These are phyloP conservation scores for Timema cristinae DNA, from an alignment of 2,888 invertebrate species.

Conservation along the genomic window DNA sequence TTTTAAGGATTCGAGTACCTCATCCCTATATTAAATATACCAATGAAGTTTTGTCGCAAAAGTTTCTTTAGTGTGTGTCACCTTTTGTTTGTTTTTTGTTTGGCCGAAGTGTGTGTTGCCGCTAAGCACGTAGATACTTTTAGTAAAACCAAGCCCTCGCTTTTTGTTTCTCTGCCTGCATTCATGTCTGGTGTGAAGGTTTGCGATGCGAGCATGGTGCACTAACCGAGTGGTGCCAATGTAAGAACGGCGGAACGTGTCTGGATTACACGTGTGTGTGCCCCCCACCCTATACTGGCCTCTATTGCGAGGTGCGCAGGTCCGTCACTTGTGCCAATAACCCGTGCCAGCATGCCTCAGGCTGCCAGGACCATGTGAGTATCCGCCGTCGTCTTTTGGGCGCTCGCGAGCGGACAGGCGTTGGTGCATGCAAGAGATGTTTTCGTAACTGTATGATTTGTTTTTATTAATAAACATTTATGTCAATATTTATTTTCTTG, in stretches of 20 bases:
- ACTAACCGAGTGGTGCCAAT: slow-evolving; percentile 45
- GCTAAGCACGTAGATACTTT: too few relatives aligned
- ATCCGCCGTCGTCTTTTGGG: not conserved
- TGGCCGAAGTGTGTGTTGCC: too few relatives aligned
- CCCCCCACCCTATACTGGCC: slow-evolving; percentile 47
- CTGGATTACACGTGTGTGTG: slow-evolving; percentile 45
- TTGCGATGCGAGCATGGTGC: slow-evolving; percentile 25
- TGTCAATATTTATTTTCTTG: too few relatives aligned
- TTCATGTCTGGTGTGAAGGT: slow-evolving; percentile 18
- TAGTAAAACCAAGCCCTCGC: not conserved
- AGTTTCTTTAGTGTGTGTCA: too few relatives aligned
- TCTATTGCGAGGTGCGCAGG: slow-evolving; percentile 39
- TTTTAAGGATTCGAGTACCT: too few relatives aligned
- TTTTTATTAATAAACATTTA: too few relatives aligned
- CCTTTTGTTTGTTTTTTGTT: too few relatives aligned
- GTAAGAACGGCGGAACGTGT: slow-evolving; percentile 74
- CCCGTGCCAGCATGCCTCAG: slow-evolving; percentile 58
- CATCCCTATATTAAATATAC: too few relatives aligned
- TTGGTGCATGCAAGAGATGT: too few relatives aligned
- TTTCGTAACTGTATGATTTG: too few relatives aligned
- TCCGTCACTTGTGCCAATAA: slow-evolving; percentile 44
- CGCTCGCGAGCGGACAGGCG: too few relatives aligned
- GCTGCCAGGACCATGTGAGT: slow-evolving; percentile 64
- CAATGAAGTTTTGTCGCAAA: too few relatives aligned
- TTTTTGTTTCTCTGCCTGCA: not conserved